These are phyloP conservation scores for Aphelocoma californica DNA, from an alignment of 2,797 vertebrate genomes.

Conservation along the genomic window DNA sequence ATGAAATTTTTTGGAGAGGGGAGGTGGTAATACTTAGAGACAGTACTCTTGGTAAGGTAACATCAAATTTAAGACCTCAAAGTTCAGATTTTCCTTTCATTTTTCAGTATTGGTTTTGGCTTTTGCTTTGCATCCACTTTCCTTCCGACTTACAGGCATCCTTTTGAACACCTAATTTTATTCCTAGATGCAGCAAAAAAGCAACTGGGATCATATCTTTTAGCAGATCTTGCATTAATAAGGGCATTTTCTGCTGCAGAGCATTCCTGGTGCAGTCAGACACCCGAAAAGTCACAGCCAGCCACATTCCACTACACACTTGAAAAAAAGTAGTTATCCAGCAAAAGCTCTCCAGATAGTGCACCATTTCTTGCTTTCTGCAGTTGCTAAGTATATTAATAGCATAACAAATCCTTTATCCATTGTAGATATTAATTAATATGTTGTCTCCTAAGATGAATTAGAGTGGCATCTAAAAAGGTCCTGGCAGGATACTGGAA, in stretches of 20 bases:
- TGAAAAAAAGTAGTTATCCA: not conserved
- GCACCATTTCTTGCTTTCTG: not conserved
- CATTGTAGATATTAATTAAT: not conserved
- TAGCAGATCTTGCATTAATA: not conserved
- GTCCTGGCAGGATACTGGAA: not conserved
- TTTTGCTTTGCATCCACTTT: not conserved
- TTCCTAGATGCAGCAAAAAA: not conserved
- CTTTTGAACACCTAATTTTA: not conserved
- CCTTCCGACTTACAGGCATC: not conserved
- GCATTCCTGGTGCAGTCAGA: not conserved
- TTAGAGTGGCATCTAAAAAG: not conserved
- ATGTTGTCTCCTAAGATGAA: not conserved
- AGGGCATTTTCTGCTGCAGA: not conserved
- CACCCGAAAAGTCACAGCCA: rapidly evolving
- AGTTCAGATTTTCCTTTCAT: not conserved
- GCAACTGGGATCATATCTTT: not conserved
- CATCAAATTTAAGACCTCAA: not conserved
- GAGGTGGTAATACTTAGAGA: not conserved
- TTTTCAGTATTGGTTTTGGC: not conserved
- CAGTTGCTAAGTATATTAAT: not conserved
- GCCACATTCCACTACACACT: not conserved
- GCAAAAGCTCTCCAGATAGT: not conserved
- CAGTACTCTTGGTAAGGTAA: not conserved
- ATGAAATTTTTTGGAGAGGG: not conserved
- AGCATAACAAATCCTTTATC: not conserved